Conservation (phyloP, 2,797 vertebrate species). For the Melopsittacus undulatus region DNA sequence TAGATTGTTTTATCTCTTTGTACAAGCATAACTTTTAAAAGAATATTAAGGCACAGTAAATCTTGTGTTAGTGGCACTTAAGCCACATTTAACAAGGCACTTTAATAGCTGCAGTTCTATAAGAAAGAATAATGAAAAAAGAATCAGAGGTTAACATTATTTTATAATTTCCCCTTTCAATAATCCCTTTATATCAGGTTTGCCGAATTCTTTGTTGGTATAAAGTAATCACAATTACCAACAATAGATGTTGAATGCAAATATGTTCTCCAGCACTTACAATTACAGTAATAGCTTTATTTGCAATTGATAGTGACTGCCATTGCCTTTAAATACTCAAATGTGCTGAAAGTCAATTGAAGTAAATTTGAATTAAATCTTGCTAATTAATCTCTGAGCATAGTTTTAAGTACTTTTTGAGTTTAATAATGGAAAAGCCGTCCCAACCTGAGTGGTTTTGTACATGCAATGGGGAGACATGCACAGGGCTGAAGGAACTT, state of each 20-base stretch:
- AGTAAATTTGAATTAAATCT: background rate
- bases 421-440: background rate
- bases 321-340: slow-evolving; percentile 1
- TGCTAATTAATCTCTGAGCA: background rate
- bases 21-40: background rate
- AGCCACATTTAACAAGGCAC: background rate
- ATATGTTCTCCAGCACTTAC: background rate
- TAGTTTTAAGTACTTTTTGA: background rate
- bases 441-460: background rate
- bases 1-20: background rate
- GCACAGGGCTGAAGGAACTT: background rate
- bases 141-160: background rate
- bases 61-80: background rate
- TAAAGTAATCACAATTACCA: background rate
- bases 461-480: accelerated
- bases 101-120: slow-evolving; percentile 14
- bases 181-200: background rate
- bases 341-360: background rate
- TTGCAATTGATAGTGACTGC: background rate
- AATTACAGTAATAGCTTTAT: background rate
- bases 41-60: background rate
- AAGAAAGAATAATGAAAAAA: background rate
- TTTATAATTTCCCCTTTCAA: slow-evolving; percentile 8
- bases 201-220: background rate
- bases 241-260: background rate